These are phyloP conservation scores for Centropristis striata DNA, from an alignment of 2,113 vertebrate species.

Conservation along the genomic window DNA sequence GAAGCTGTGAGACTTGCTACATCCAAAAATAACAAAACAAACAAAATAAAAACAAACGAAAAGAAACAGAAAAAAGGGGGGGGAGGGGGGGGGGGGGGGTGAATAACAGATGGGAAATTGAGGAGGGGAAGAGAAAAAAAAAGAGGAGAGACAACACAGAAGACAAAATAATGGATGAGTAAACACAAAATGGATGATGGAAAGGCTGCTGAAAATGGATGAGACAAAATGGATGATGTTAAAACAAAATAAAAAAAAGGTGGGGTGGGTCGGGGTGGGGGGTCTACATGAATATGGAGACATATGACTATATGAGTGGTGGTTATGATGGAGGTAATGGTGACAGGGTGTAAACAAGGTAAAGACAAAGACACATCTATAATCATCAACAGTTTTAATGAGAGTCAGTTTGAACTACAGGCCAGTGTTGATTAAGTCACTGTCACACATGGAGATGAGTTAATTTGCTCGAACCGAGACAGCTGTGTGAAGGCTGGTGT, in stretches of 20 bases:
- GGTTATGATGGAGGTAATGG: slow-evolving; percentile 58
- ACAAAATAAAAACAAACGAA: slow-evolving; percentile 73
- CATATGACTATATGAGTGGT: slow-evolving; percentile 62
- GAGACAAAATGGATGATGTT: slow-evolving; percentile 82
- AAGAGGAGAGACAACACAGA: slow-evolving; percentile 67
- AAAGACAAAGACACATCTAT: slow-evolving; percentile 75
- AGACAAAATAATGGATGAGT: slow-evolving; percentile 82
- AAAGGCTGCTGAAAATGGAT: slow-evolving; percentile 74
- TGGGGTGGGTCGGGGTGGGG: background rate
- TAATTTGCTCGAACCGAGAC: slow-evolving; percentile 65
- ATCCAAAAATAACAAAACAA: slow-evolving; percentile 83
- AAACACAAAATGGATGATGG: slow-evolving; percentile 83
- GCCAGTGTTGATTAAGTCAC: slow-evolving; percentile 73
- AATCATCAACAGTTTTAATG: slow-evolving; percentile 76
- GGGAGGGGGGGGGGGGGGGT: slow-evolving; percentile 70
- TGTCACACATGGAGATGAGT: slow-evolving; percentile 66
- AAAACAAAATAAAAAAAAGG: slow-evolving; percentile 37
- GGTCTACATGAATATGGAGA: slow-evolving; percentile 63
- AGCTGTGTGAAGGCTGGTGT: slow-evolving; percentile 48
- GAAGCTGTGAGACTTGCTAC: slow-evolving; percentile 99
- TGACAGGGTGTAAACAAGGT: slow-evolving; percentile 77
- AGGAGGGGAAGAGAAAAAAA: background rate
- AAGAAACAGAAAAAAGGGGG: slow-evolving; percentile 54
- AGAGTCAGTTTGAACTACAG: slow-evolving; percentile 68
- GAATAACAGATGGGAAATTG: slow-evolving; percentile 78